A percentile compares a stretch with the other conserved stretches of the same genome.
phyloP scores from a whole-genome alignment of 2,888 invertebrate genomes.

The Tipula unca region DNA sequence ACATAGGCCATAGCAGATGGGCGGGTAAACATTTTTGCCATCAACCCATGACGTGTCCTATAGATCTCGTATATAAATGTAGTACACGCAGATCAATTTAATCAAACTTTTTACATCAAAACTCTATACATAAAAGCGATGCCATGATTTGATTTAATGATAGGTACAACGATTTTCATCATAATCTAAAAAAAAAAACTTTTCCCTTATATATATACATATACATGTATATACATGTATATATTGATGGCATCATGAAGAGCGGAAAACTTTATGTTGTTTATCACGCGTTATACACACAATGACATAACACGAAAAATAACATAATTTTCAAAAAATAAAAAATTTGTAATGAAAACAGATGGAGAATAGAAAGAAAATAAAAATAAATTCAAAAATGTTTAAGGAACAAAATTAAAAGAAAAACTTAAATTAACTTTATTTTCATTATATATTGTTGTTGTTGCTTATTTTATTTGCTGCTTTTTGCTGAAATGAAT shows the following conservation, averaged over 20 bases:
- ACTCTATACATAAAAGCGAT: not conserved
- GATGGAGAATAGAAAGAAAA: not conserved
- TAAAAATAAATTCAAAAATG: not conserved
- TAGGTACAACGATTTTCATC: not conserved
- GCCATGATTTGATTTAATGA: not conserved
- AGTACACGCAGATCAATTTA: not conserved
- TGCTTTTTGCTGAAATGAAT: not conserved
- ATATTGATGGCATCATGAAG: not conserved
- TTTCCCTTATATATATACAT: too few relatives aligned
- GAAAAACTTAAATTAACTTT: slow-evolving; percentile 14
- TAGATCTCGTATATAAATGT: not conserved
- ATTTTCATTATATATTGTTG: not conserved
- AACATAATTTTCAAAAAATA: not conserved
- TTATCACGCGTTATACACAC: not conserved
- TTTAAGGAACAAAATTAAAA: not conserved
- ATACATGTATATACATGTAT: too few relatives aligned
- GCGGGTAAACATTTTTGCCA: not conserved
- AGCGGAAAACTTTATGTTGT: not conserved
- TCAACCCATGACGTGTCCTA: not conserved
- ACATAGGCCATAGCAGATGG: too few relatives aligned
- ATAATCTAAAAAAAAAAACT: not conserved
- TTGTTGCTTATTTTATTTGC: not conserved
- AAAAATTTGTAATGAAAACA: not conserved
- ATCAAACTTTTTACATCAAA: not conserved
- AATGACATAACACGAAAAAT: not conserved